These are phyloP conservation scores for Plectrocnemia conspersa DNA, from an alignment of 1,140 invertebrate genomes.

Conservation along the genomic window DNA sequence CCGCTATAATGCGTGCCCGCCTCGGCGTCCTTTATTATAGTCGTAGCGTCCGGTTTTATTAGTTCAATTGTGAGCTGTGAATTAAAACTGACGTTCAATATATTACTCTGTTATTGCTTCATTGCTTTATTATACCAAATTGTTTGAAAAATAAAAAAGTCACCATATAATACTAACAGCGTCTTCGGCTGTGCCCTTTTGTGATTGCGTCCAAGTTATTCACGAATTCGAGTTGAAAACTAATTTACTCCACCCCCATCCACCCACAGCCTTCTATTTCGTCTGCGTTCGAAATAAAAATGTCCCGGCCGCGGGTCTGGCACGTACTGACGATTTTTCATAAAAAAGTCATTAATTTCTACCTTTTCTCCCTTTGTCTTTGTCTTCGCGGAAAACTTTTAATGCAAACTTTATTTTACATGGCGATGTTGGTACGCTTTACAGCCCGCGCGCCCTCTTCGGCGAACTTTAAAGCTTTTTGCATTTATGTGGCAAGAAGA, in stretches of 20 bases:
- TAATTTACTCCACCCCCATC: constrained; percentile 22
- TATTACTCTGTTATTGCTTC: no score
- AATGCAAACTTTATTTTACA: constrained; percentile 35
- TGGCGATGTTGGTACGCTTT: constrained; percentile 21
- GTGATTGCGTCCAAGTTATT: constrained; percentile 9
- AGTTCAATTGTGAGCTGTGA: no score
- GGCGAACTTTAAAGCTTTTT: constrained; percentile 23
- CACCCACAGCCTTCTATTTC: not conserved
- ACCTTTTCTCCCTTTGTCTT: constrained; percentile 33
- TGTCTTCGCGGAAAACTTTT: constrained; percentile 33
- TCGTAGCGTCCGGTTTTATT: no score
- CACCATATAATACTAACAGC: no score
- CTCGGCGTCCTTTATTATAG: no score
- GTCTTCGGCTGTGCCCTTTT: not conserved
- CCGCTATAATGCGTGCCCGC: no score
- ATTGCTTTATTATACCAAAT: no score
- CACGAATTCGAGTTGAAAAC: constrained; percentile 26
- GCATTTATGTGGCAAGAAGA: constrained; percentile 18
- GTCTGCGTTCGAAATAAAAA: constrained; percentile 14
- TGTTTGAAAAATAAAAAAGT: no score
- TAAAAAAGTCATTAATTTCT: constrained; percentile 36
- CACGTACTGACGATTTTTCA: constrained; percentile 35
- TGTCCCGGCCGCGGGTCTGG: constrained; percentile 11
- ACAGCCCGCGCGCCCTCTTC: constrained; percentile 17
- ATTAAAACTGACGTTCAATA: no score